Evolutionary conservation across 2,888 invertebrate species (phyloP).

Genomic region (Thecocarcelia acutangulata): DNA sequence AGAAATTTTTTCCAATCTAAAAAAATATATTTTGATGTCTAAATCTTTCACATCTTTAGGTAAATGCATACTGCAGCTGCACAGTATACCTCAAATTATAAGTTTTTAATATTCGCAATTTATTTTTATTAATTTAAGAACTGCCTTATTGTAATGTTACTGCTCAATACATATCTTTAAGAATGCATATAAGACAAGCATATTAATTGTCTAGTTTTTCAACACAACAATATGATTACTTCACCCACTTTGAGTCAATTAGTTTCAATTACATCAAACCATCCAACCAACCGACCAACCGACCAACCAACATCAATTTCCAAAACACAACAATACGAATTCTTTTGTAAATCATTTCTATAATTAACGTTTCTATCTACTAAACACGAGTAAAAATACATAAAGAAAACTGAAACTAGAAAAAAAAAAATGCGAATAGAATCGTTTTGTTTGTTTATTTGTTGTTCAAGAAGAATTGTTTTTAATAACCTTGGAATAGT

Average conservation of each 20-base stretch:
- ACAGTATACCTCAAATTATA: too few relatives aligned
- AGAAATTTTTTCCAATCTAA: too few relatives aligned
- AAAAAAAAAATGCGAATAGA: conserved; percentile 26
- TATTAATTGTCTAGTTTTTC: conserved; percentile 8
- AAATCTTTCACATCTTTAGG: too few relatives aligned
- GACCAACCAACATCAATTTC: conserved; percentile 42
- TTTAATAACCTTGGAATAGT: conserved; percentile 56
- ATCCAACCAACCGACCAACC: too few relatives aligned
- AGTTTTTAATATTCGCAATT: too few relatives aligned
- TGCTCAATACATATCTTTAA: too few relatives aligned
- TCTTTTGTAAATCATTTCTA: conserved; percentile 61
- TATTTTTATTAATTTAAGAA: too few relatives aligned
- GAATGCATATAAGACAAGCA: too few relatives aligned
- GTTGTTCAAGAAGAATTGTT: conserved; percentile 42
- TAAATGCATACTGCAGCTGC: too few relatives aligned
- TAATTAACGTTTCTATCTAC: conserved; percentile 49
- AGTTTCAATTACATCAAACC: conserved; percentile 71
- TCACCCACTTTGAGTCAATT: conserved; percentile 72
- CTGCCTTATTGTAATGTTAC: too few relatives aligned
- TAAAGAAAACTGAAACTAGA: conserved; percentile 39
- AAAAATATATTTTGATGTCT: too few relatives aligned
- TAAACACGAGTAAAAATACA: conserved; percentile 23
- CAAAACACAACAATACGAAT: conserved; percentile 52
- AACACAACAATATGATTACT: conserved; percentile 66
- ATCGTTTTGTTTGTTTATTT: conserved; percentile 32